A percentile compares a stretch with the other conserved stretches of the same genome.
Conservation (phyloP, 2,888 invertebrate species). For the Nebria brevicollis region DNA sequence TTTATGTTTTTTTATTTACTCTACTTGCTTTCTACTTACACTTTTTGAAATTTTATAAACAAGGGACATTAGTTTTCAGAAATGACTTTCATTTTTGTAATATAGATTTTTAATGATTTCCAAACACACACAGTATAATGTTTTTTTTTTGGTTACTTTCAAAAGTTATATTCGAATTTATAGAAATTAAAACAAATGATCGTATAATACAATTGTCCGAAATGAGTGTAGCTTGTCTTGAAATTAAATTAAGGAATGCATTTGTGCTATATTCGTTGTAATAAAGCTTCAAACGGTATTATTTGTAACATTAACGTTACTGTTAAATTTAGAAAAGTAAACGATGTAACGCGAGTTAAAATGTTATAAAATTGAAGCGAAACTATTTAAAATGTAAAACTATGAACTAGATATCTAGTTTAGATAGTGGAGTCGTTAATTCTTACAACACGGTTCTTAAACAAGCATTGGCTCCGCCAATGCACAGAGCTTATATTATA, state of each 20-base stretch:
- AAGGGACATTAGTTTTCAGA: not conserved
- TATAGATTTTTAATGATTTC: not conserved
- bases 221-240: too few relatives aligned
- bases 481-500: too few relatives aligned
- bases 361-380: not conserved
- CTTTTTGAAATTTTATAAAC: conserved; percentile 1
- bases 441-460: too few relatives aligned
- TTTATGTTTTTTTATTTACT: not conserved
- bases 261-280: not conserved
- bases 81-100: too few relatives aligned
- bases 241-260: not conserved
- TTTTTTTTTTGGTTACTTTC: too few relatives aligned
- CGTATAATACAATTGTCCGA: too few relatives aligned
- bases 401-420: too few relatives aligned
- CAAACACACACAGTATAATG: not conserved
- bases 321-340: not conserved
- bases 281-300: not conserved
- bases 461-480: too few relatives aligned
- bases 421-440: too few relatives aligned
- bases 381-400: not conserved
- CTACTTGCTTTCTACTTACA: not conserved
- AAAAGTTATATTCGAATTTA: too few relatives aligned
- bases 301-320: not conserved
- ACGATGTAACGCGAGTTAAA: not conserved
- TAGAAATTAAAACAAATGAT: too few relatives aligned